Evolutionary conservation across 2,797 vertebrate species (phyloP), one percentile per base, ranked within the genome.

Genomic region (Channallabes apus): DNA sequence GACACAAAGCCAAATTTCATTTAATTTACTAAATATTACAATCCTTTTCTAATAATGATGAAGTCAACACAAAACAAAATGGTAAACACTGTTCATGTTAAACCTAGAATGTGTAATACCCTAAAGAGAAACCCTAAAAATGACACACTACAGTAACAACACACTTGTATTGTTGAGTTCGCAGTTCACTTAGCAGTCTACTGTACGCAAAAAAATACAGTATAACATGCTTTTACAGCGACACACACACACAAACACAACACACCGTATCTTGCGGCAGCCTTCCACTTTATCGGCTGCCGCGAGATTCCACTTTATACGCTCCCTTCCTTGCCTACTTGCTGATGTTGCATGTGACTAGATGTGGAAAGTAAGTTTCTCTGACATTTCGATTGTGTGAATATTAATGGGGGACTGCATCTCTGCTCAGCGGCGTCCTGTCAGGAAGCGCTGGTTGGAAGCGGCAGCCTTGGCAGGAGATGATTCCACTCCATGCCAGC

Each of bases 381-480:
- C 86, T 89, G 88, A 90, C 85, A 90, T 90, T 91, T 89, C 59
- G 89, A 88, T 86, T 85, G 87, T 86, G 78, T 89, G 89, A 91
- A 91, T 92, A 89, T 89, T 90, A 91, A 91, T 89, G 89, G 78
- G 83, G 86, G 69, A 61, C 85, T 84, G 88, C 81, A 82, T 87
- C 87, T 91, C 88, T 65, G 87, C 86, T 88, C 68, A 32, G 41
- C 86, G 61, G 80, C 78, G 79, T 86, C 59, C 84, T 89, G 87
- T 86, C 84, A 83, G 84, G 78, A 85, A 77, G 54, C 41, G 65
- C 81, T 82, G 87, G 85, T 85, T 88, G 86, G 84, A 90, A 90
- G 86, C 87, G 64, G 88, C 85, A 67, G 75, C 86, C 80, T 87
- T 92, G 90, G 89, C 89, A 90, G 85, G 79, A 84, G 87, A 89